Evolutionary conservation across 2,888 invertebrate genomes (phyloP), one percentile per base, ranked within the genome.

Genomic region (Tigriopus californicus): DNA sequence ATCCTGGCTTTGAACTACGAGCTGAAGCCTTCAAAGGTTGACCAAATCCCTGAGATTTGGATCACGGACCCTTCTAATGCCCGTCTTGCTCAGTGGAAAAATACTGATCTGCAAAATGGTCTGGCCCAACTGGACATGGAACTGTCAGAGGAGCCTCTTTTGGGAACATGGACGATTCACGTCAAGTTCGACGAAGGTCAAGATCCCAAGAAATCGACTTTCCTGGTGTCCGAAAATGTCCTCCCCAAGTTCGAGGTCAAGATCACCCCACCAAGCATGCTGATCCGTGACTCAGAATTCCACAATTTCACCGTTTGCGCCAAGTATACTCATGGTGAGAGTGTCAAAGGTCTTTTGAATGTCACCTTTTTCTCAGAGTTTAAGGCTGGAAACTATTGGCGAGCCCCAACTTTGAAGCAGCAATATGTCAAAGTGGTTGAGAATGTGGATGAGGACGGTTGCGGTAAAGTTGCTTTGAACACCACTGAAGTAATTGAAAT

Each of bases 1-100:
- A 69, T 77, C 0, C 66, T 79, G 8, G 74, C 72, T 2, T 67
- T 80, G 13, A 75, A 75, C 60, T 74, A 77, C 1, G 77, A 79
- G 62, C 69, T 80, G 22, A 73, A 75, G 1, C 77, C 79, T 0
- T 46, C 46, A n/a, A 56, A 56, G 42, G 20, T 24, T 11, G 20
- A 41, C 1, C n/a, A n/a, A 22, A 20, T 56, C 20, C 18, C 18
- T 12, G 46, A 24, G 20, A n/a, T 56, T 5, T 56, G 15, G 41
- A 44, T 56, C 13, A 33, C 42, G 22, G 41, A 41, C 18, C 56
- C 56, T 6, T 44, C 46, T 46, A 1, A 46, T 12, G 20, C 41
- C 13, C 18, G 41, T 13, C 20, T 56, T 13, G 44, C 56, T 22
- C 56, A 56, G 22, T 56, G 20, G 41, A 44, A 44, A n/a, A 25